These are phyloP conservation scores for Hydrotaea diabolus DNA, from an alignment of 2,888 invertebrate genomes.

Conservation along the genomic window DNA sequence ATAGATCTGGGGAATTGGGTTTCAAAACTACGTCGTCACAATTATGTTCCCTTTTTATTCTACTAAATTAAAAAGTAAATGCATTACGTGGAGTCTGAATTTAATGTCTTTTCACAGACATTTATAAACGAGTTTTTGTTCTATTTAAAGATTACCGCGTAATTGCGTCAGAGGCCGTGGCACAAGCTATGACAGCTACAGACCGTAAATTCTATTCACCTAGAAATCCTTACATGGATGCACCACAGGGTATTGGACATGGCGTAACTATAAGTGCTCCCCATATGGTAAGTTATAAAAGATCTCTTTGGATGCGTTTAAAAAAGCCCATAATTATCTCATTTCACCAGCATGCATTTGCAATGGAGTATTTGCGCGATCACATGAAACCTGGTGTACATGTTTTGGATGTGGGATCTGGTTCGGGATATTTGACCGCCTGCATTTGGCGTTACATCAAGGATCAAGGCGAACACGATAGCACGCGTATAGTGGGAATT, in stretches of 20 bases:
- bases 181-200: conserved; percentile 89
- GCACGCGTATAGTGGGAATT: conserved; percentile 89
- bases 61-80: conserved; percentile 32
- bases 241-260: conserved; percentile 96
- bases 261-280: conserved; percentile 98
- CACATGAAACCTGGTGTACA: conserved; percentile 88
- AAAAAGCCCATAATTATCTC: background rate
- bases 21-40: too few relatives aligned
- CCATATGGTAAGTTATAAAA: conserved; percentile 88
- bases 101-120: background rate
- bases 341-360: conserved; percentile 90
- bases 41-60: too few relatives aligned
- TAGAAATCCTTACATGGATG: conserved; percentile 91
- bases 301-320: background rate
- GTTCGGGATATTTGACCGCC: conserved; percentile 95
- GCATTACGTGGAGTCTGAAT: background rate
- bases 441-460: conserved; percentile 93
- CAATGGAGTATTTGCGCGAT: conserved; percentile 90
- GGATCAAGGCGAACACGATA: conserved; percentile 79
- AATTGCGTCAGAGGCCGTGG: conserved; percentile 88
- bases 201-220: conserved; percentile 92
- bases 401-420: conserved; percentile 95
- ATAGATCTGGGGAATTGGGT: too few relatives aligned
- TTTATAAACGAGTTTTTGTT: background rate
- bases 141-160: conserved; percentile 87